A percentile compares a stretch with the other conserved stretches of the same genome.
phyloP scores from a whole-genome alignment of 2,113 vertebrate species.

The Paracanthobrama guichenoti region DNA sequence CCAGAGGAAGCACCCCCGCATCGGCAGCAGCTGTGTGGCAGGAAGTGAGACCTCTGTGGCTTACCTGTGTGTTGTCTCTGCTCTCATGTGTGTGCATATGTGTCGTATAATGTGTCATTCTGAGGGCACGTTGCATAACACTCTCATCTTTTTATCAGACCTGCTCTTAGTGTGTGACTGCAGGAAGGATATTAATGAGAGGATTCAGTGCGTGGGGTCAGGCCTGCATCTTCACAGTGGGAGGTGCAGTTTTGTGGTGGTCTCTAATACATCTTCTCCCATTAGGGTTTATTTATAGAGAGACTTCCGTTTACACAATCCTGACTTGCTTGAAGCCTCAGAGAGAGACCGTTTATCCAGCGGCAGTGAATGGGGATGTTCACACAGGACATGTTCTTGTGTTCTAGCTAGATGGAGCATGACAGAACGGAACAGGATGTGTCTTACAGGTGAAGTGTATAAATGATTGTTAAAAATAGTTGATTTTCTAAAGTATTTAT shows the following conservation, averaged over 20 bases:
- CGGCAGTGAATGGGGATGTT: background rate
- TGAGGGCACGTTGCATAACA: background rate
- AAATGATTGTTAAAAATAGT: too few species aligned
- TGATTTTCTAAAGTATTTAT: background rate
- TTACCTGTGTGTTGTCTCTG: slow-evolving; percentile 58
- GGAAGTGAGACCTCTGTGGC: slow-evolving; percentile 57
- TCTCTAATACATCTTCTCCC: slow-evolving; percentile 31
- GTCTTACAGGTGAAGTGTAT: too few species aligned
- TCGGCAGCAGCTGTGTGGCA: slow-evolving; percentile 21
- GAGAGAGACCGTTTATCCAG: background rate
- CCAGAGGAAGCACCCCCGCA: slow-evolving; percentile 55
- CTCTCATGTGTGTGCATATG: slow-evolving; percentile 26
- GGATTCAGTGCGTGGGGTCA: slow-evolving; percentile 12
- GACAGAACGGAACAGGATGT: background rate
- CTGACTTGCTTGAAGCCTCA: background rate
- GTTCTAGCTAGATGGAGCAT: background rate
- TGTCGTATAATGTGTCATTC: slow-evolving; percentile 12
- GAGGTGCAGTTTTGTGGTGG: slow-evolving; percentile 29
- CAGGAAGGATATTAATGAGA: background rate
- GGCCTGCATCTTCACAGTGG: slow-evolving; percentile 37
- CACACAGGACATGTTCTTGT: background rate
- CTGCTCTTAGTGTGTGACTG: slow-evolving; percentile 20
- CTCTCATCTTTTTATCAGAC: background rate
- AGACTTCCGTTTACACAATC: slow-evolving; percentile 35
- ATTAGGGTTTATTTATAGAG: slow-evolving; percentile 52